Evolutionary conservation across 1,140 invertebrate species (phyloP).

Genomic region (Berghia stephanieae): DNA sequence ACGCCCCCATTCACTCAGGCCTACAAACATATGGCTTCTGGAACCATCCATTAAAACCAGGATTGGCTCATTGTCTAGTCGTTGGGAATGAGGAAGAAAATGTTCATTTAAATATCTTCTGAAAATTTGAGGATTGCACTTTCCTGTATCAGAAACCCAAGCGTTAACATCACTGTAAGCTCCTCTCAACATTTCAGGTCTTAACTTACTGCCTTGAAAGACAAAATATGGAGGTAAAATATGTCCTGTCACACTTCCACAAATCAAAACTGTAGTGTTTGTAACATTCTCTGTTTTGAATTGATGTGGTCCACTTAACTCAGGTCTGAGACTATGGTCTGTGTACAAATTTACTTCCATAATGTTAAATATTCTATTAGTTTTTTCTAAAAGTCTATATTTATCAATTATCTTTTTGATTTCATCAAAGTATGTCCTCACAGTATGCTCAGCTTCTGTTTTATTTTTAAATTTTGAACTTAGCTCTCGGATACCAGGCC

Average conservation of each 20-base stretch:
- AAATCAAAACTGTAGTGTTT: slow-evolving; percentile 21
- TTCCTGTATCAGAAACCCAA: slow-evolving; percentile 22
- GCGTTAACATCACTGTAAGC: slow-evolving; percentile 25
- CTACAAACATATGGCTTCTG: slow-evolving; percentile 25
- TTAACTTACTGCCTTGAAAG: slow-evolving; percentile 14
- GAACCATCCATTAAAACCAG: slow-evolving; percentile 29
- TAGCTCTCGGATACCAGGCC: slow-evolving; percentile 26
- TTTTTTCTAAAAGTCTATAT: slow-evolving; percentile 25
- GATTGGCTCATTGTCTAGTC: slow-evolving; percentile 25
- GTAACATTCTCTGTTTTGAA: slow-evolving; percentile 18
- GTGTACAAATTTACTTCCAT: slow-evolving; percentile 24
- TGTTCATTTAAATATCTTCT: slow-evolving; percentile 28
- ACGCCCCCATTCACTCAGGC: slow-evolving; percentile 27
- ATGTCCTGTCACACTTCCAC: slow-evolving; percentile 24
- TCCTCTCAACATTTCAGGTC: slow-evolving; percentile 27
- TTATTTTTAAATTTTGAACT: slow-evolving; percentile 31
- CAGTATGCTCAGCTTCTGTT: slow-evolving; percentile 27
- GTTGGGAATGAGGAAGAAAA: slow-evolving; percentile 25
- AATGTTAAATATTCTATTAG: slow-evolving; percentile 29
- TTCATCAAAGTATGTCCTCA: slow-evolving; percentile 30
- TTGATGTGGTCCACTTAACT: background rate
- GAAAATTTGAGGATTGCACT: slow-evolving; percentile 23
- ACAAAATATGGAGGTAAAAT: slow-evolving; percentile 29
- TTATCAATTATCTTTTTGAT: slow-evolving; percentile 31
- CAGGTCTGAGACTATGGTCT: slow-evolving; percentile 6